Conservation (phyloP, 2,113 vertebrate genomes). For the Tragelaphus scriptus region DNA sequence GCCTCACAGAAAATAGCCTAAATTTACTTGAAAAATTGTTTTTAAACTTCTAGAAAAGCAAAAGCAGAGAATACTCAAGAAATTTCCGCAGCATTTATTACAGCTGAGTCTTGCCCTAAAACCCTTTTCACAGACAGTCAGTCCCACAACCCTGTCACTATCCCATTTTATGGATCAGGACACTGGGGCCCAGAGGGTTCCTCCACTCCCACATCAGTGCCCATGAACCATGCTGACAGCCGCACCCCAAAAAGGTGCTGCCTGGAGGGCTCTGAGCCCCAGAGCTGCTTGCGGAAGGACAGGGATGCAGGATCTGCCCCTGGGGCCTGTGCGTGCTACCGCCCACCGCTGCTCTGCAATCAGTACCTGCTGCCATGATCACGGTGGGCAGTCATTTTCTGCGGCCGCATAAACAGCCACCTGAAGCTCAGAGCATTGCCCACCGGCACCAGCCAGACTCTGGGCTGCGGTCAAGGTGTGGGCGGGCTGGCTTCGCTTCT, state of each 20-base stretch:
- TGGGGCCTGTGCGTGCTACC: fast-evolving
- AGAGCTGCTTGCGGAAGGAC: fast-evolving
- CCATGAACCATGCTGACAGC: background rate
- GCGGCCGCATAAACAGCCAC: fast-evolving
- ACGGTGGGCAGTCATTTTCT: background rate
- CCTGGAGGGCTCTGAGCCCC: fast-evolving
- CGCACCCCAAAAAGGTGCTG: fast-evolving
- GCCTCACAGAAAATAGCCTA: background rate
- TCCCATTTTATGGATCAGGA: background rate
- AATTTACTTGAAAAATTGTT: background rate
- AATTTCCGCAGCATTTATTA: fast-evolving
- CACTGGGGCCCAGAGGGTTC: background rate
- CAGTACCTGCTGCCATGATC: fast-evolving
- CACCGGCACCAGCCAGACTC: background rate
- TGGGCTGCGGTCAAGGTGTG: background rate
- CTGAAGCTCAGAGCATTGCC: background rate
- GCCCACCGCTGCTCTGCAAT: fast-evolving
- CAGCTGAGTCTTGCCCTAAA: fast-evolving
- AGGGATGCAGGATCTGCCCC: fast-evolving
- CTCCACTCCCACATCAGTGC: fast-evolving
- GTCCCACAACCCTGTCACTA: fast-evolving
- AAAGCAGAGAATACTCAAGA: too few relatives aligned
- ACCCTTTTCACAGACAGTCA: fast-evolving
- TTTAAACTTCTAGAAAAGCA: background rate
- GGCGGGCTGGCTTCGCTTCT: fast-evolving